Percentiles rank a stretch among this genome's conserved stretches.
phyloP scores from a whole-genome alignment of 1,140 invertebrate species.

The Drosophila nebulosa region DNA sequence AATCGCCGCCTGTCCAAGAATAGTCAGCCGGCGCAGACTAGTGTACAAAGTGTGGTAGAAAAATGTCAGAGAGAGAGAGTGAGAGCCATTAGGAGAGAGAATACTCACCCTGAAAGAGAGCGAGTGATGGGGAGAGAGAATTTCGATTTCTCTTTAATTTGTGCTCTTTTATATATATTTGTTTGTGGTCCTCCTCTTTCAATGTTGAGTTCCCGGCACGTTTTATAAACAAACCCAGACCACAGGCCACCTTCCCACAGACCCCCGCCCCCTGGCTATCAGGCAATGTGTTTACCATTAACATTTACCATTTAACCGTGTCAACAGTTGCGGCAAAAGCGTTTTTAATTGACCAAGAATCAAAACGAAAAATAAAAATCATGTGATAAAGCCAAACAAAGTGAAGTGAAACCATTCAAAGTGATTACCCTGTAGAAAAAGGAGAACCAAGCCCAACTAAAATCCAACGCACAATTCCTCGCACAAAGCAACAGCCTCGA shows the following conservation, averaged over 20 bases:
- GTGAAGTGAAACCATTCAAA: slow-evolving; percentile 32
- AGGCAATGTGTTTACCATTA: slow-evolving; percentile 46
- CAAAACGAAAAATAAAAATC: slow-evolving; percentile 22
- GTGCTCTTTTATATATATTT: slow-evolving; percentile 43
- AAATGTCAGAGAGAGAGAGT: slow-evolving; percentile 3
- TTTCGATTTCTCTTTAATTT: slow-evolving; percentile 10
- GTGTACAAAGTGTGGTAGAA: slow-evolving; percentile 65
- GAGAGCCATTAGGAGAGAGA: neutral
- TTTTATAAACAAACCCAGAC: slow-evolving; percentile 75
- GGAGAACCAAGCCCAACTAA: neutral
- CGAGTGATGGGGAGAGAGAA: neutral
- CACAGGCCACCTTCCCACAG: neutral
- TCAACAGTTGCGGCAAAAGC: slow-evolving; percentile 42
- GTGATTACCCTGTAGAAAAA: neutral
- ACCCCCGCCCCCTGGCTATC: neutral
- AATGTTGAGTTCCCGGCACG: slow-evolving; percentile 72
- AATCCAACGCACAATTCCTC: neutral
- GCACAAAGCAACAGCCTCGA: neutral
- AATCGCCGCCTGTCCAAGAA: slow-evolving; percentile 19
- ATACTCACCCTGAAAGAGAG: neutral
- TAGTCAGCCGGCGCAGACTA: slow-evolving; percentile 53
- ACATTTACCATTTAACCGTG: slow-evolving; percentile 53
- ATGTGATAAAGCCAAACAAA: slow-evolving; percentile 48
- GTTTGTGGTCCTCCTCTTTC: slow-evolving; percentile 41
- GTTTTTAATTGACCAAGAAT: slow-evolving; percentile 26